Conservation (phyloP, 2,113 vertebrate species). For the Mormoops blainvillei region DNA sequence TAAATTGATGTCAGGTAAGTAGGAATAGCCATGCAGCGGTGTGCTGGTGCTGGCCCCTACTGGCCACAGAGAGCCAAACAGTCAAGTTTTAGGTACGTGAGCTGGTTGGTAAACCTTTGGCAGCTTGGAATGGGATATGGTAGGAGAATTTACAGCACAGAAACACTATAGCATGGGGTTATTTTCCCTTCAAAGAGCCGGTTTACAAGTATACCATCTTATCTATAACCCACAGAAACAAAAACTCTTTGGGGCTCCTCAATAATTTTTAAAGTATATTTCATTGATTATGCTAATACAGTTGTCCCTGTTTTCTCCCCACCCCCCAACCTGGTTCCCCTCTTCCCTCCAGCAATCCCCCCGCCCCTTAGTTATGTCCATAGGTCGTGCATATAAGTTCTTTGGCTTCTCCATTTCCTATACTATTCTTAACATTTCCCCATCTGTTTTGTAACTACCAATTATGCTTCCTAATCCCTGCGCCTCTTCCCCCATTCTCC, state of each 20-base stretch:
- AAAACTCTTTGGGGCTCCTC: background rate
- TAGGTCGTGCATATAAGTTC: no score
- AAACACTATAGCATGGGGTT: background rate
- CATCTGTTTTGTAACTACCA: no score
- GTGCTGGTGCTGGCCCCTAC: no score
- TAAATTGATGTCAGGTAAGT: background rate
- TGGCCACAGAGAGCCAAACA: fast-evolving
- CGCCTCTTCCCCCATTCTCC: no score
- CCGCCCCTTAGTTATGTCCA: no score
- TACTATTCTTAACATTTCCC: no score
- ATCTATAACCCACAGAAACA: background rate
- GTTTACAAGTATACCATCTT: background rate
- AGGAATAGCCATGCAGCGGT: background rate
- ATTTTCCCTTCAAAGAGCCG: background rate
- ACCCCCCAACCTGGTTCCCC: no score
- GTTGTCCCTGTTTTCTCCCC: no score
- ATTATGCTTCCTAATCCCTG: no score
- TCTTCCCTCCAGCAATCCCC: no score
- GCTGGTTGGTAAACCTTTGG: background rate
- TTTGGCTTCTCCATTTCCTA: no score
- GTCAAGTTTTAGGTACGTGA: background rate
- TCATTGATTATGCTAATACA: no score
- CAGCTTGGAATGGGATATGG: background rate
- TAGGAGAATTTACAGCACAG: background rate
- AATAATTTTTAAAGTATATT: background rate